Percentiles rank a stretch among this genome's conserved stretches.
Conservation (phyloP, 1,140 invertebrate species). For the Papilio aristodemus region DNA sequence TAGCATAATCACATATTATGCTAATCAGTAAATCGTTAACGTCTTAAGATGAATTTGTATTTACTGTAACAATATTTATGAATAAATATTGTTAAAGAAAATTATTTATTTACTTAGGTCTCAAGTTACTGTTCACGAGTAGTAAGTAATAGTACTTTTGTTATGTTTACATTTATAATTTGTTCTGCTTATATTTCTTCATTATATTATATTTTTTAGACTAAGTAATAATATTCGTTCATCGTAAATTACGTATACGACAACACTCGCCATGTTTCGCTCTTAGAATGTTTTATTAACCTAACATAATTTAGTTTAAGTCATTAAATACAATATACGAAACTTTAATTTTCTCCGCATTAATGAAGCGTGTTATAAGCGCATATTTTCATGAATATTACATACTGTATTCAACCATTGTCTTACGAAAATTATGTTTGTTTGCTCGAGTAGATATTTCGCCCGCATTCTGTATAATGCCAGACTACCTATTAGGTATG, state of each 20-base stretch:
- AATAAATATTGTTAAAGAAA: too few species aligned
- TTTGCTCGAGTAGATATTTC: constrained; percentile 30
- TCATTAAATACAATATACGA: constrained; percentile 27
- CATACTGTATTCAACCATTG: constrained; percentile 23
- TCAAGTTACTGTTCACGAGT: too few species aligned
- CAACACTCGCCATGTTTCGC: neutral
- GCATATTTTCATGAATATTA: constrained; percentile 32
- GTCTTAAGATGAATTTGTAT: too few species aligned
- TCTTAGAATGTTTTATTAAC: neutral
- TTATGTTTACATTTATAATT: too few species aligned
- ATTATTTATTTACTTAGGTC: too few species aligned
- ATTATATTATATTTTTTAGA: neutral
- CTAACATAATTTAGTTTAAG: neutral
- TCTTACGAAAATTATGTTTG: constrained; percentile 32
- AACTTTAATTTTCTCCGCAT: constrained; percentile 23
- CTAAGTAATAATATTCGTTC: neutral
- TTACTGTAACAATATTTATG: too few species aligned
- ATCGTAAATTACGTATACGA: neutral
- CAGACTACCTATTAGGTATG: constrained; percentile 27
- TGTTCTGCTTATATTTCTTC: neutral
- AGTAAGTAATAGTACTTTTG: too few species aligned
- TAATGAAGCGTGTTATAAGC: constrained; percentile 4
- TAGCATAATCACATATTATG: neutral
- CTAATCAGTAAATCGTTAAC: constrained; percentile 1
- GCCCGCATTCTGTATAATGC: constrained; percentile 28